phyloP scores from a whole-genome alignment of 2,113 vertebrate species.

The Onychorhynchus coronatus region DNA sequence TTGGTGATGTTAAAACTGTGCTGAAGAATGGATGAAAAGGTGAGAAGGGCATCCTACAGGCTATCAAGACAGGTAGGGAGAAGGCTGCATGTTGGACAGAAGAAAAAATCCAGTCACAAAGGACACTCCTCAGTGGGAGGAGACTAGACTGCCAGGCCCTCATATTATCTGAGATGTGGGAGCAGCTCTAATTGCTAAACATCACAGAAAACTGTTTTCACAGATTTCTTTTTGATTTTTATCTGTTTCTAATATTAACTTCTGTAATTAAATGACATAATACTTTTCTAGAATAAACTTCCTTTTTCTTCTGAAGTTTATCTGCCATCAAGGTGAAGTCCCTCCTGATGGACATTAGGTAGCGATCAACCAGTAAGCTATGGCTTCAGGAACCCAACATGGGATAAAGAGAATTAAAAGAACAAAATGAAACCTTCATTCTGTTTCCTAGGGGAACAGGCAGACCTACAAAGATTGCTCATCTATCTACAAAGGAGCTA shows the following conservation, averaged over 20 bases:
- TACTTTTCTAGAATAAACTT: not conserved
- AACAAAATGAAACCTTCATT: not conserved
- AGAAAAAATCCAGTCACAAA: not conserved
- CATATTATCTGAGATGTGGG: not conserved
- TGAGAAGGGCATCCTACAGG: not conserved
- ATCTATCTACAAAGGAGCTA: not conserved
- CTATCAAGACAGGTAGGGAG: not conserved
- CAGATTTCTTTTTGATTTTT: not conserved
- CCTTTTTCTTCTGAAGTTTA: not conserved
- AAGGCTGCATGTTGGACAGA: not conserved
- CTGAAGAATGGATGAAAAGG: not conserved
- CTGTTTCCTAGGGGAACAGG: not conserved
- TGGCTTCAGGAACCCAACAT: not conserved
- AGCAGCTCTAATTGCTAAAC: not conserved
- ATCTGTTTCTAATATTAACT: not conserved
- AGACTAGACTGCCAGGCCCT: not conserved
- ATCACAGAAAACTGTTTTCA: not conserved
- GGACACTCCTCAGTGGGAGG: rapidly evolving
- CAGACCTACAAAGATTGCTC: not conserved
- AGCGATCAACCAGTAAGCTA: not conserved
- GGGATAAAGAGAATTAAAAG: not conserved
- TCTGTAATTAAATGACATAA: not conserved
- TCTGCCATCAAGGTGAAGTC: not conserved
- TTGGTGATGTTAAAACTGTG: not conserved
- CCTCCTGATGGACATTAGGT: not conserved